Base-by-base conservation (phyloP, 2,113 vertebrate genomes). In the Thinocorus orbignyianus region DNA sequence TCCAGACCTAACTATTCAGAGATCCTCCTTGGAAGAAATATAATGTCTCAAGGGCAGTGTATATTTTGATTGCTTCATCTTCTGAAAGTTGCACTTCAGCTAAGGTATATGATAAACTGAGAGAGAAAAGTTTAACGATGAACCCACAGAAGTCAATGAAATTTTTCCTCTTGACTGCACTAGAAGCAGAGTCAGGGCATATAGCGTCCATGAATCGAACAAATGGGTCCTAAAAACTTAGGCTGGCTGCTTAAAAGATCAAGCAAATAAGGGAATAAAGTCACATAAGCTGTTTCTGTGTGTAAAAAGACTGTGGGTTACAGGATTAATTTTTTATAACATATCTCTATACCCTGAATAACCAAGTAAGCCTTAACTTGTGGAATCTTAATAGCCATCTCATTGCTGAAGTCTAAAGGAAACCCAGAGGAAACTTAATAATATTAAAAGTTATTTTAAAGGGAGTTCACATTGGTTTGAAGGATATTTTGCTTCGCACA, bases 371-470 rank as follows among this genome's bases (percentile, higher is more conserved):
- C 87, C 70, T 81, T 92, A 91, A 94, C 88, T 96, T 97, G 88
- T 94, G 96, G 97, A 97, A 98, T 97, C 95, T 98, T 97, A 97
- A 95, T 95, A 97, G 94, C 86, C 95, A 95, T 92, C 94, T 97
- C 90, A 92, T 88, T 97, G 97, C 97, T 96, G 92, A 96, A 98
- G 94, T 97, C 81, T 91, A 96, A 97, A 97, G 95, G 97, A 98
- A 98, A 97, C 95, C 88, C 92, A 96, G 83, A 98, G 97, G 97
- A 98, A 98, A 98, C 97, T 94, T 96, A 98, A 96, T 98, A 98
- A 97, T 97, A 98, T 96, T 97, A 97, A 94, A 98, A 97, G 97
- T 98, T 98, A 96, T 98, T 98, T 98, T 97, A 98, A 98, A 97
- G 90, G 97, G 96, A 97, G 96, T 98, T 98, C 96, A 97, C 97